Evolutionary conservation across 1,140 invertebrate genomes (phyloP), one percentile per base, ranked within the genome.

Genomic region (Papilio xuthus): DNA sequence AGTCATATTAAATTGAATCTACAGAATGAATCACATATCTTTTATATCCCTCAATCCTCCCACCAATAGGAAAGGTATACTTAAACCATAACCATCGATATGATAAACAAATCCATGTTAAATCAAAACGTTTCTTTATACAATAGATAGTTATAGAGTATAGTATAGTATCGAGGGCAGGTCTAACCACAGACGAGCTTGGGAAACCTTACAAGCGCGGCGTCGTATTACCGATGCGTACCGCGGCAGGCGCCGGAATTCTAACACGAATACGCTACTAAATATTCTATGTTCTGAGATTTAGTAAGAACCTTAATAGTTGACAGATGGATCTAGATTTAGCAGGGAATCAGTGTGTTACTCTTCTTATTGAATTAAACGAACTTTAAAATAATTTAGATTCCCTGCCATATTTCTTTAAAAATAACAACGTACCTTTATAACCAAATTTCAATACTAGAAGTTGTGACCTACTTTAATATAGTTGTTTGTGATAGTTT

Each of bases 131-230:
- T 28, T 63, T 28, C 26, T 26, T 37, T 56, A 56, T 23, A 56
- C 1, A 20, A 23, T 67, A 63, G 15, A 63, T 63, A 32, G 56
- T 8, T 56, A 56, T 20, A n/a, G 15, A 53, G 50, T 26, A 26
- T 60, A 2, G 23, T 60, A 23, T 60, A 9, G 20, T 44, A 73
- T 73, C 41, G 37, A 73, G 71, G 71, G 42, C 71, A 73, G 41
- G 41, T 42, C 71, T 50, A 23, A 73, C 71, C 71, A 73, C 41
- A 26, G 23, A 26, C 56, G 56, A 60, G 56, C 56, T 26, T 83
- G 81, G 79, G 88, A 90, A 90, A 85, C 87, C 89, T 88, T 82
- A 83, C 86, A 89, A 90, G 78, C 79, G 78, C 84, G 83, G 85
- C 87, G 89, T 86, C 84, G 75, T 81, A 80, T 60, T 71, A 73